These are phyloP conservation scores for Isoperla grammatica DNA, from an alignment of 2,888 invertebrate genomes.

Conservation along the genomic window DNA sequence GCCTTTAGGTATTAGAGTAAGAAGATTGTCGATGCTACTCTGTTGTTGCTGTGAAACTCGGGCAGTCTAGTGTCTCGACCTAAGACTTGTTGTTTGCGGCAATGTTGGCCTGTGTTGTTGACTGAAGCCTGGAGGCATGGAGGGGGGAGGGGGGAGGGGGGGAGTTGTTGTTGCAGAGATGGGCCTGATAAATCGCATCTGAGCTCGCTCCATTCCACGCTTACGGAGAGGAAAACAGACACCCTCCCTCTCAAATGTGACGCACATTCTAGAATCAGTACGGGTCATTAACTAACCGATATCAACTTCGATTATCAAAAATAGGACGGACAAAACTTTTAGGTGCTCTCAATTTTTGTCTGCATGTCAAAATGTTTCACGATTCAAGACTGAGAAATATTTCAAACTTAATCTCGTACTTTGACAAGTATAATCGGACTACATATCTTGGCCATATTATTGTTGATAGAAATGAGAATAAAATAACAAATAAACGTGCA, in stretches of 20 bases:
- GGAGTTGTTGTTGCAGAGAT: constrained; percentile 9
- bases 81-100: constrained; percentile 12
- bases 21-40: constrained; percentile 1
- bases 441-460: too few relatives aligned
- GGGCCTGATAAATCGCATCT: constrained; percentile 22
- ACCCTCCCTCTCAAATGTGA: background rate
- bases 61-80: too few relatives aligned
- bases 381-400: background rate
- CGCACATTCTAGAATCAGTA: background rate
- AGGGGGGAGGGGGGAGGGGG: constrained; percentile 7
- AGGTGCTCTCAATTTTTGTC: background rate
- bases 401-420: background rate
- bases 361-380: background rate
- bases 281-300: too few relatives aligned
- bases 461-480: too few relatives aligned
- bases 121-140: constrained; percentile 13
- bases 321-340: too few relatives aligned
- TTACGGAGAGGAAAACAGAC: constrained; percentile 3
- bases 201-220: constrained; percentile 21
- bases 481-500: too few relatives aligned
- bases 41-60: background rate
- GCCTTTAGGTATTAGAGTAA: constrained; percentile 2
- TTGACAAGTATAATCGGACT: too few relatives aligned
- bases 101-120: constrained; percentile 20
- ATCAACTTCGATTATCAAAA: too few relatives aligned